These are phyloP conservation scores for Solenopsis invicta DNA, from an alignment of 1,140 invertebrate genomes.

Conservation along the genomic window DNA sequence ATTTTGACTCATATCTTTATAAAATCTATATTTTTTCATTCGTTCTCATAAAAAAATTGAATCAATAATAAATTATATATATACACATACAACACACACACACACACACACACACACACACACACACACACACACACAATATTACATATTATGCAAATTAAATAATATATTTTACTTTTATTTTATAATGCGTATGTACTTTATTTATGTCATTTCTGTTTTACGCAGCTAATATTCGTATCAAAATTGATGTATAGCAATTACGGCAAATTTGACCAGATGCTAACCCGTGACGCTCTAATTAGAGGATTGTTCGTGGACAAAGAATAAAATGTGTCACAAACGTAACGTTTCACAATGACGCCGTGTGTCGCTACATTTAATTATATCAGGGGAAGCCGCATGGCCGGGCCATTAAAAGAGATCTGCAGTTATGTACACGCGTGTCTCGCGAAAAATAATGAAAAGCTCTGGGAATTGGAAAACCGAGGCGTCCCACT, in stretches of 20 bases:
- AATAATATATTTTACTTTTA: neutral
- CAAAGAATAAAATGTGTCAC: slow-evolving; percentile 48
- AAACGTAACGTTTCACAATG: slow-evolving; percentile 50
- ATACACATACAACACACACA: no score
- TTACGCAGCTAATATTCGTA: neutral
- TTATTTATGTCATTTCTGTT: neutral
- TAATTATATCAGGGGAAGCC: slow-evolving; percentile 38
- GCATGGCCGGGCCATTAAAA: slow-evolving; percentile 37
- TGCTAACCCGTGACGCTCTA: slow-evolving; percentile 34
- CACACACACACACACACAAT: no score
- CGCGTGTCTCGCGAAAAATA: slow-evolving; percentile 34
- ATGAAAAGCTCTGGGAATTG: slow-evolving; percentile 58
- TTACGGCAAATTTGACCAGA: slow-evolving; percentile 2
- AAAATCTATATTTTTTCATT: slow-evolving; percentile 1
- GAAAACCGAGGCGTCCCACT: slow-evolving; percentile 17
- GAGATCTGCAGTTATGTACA: slow-evolving; percentile 50
- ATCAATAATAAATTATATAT: neutral
- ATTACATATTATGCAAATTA: neutral
- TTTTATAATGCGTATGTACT: neutral
- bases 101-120: no score
- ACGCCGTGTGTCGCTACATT: slow-evolving; percentile 46
- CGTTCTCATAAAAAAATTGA: neutral
- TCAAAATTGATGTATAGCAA: neutral
- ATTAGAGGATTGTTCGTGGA: slow-evolving; percentile 46
- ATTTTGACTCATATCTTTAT: neutral